phyloP scores from a whole-genome alignment of 2,797 vertebrate genomes.

The Margarornis squamiger region DNA sequence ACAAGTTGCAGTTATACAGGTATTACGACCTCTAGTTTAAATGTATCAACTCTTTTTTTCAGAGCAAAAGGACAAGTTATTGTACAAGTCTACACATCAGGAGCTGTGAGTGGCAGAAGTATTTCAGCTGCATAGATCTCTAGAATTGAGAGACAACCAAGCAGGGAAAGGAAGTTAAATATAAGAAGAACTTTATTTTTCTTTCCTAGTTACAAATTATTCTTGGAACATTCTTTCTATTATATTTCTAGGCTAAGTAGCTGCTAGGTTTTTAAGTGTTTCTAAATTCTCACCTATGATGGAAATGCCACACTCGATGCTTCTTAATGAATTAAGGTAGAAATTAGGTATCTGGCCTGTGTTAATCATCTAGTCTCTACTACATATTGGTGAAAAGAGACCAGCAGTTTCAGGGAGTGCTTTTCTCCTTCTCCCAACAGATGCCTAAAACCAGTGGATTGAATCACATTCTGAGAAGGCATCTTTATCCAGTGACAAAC shows the following conservation, averaged over 20 bases:
- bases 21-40: neutral
- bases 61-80: neutral
- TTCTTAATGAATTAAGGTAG: neutral
- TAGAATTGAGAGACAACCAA: neutral
- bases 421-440: neutral
- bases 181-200: neutral
- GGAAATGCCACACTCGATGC: fast-evolving
- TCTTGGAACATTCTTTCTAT: neutral
- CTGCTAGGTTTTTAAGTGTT: neutral
- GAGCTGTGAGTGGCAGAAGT: neutral
- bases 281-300: neutral
- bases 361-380: neutral
- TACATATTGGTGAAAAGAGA: neutral
- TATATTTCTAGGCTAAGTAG: neutral
- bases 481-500: neutral
- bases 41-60: neutral
- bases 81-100: neutral
- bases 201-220: neutral
- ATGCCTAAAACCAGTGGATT: neutral
- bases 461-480: neutral
- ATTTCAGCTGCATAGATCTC: neutral
- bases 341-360: neutral
- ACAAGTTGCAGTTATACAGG: neutral
- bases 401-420: neutral
- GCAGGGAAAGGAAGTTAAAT: neutral